A percentile compares a stretch with the other conserved stretches of the same genome.
Evolutionary conservation across 2,797 vertebrate species (phyloP).

Genomic region (Enteromius argenteus): DNA sequence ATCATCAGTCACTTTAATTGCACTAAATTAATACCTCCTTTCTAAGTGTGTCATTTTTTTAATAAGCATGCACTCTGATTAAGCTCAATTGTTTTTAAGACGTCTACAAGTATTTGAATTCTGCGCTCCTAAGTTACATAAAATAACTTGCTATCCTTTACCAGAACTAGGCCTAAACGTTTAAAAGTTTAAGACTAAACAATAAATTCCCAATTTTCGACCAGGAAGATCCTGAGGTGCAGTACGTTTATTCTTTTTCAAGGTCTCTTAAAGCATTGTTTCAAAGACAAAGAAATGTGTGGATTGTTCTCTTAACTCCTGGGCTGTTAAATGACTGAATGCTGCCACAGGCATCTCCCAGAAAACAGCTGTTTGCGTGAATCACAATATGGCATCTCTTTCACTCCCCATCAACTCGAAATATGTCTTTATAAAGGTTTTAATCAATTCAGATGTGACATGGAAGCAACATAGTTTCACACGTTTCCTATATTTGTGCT

Average conservation of each 20-base stretch:
- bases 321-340: constrained; percentile 49
- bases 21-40: constrained; percentile 30
- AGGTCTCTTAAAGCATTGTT: constrained; percentile 14
- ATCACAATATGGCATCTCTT: constrained; percentile 49
- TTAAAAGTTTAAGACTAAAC: neutral
- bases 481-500: neutral
- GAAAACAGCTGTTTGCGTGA: constrained; percentile 43
- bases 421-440: constrained; percentile 36
- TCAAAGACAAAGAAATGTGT: constrained; percentile 3
- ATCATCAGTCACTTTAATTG: constrained; percentile 48
- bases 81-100: constrained; percentile 37
- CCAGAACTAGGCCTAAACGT: neutral
- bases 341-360: constrained; percentile 40
- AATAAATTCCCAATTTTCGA: neutral
- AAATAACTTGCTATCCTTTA: constrained; percentile 8
- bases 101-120: constrained; percentile 16
- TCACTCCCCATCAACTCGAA: constrained; percentile 39
- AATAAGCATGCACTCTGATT: constrained; percentile 36
- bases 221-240: neutral
- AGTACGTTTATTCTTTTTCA: neutral
- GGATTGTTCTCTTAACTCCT: constrained; percentile 46
- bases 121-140: neutral
- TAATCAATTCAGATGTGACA: constrained; percentile 31
- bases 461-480: neutral
- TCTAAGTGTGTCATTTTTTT: constrained; percentile 39